Conservation (phyloP, 2,797 vertebrate species). For the Poeciliopsis paucimaculata region DNA sequence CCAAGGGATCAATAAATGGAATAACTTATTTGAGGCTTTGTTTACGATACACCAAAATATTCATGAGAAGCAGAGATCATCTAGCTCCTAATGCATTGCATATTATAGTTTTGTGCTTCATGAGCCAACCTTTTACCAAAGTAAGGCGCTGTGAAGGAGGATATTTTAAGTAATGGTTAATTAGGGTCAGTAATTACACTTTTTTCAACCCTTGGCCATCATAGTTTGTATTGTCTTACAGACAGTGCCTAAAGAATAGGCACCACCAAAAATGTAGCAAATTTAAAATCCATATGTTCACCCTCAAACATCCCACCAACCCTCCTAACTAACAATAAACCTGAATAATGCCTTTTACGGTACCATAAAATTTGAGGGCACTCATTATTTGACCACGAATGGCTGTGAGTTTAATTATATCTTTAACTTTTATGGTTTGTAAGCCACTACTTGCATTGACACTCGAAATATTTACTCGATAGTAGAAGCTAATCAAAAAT, state of each 20-base stretch:
- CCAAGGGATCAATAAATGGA: slow-evolving; percentile 1
- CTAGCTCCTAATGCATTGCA: neutral
- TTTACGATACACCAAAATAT: slow-evolving; percentile 3
- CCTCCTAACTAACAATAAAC: neutral
- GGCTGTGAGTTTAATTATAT: neutral
- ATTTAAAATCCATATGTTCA: neutral
- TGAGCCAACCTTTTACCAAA: neutral
- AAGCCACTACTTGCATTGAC: slow-evolving; percentile 17
- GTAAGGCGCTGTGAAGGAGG: neutral
- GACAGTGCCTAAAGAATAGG: neutral
- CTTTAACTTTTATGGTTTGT: slow-evolving; percentile 21
- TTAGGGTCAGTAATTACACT: neutral
- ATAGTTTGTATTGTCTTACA: neutral
- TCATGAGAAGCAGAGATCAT: neutral
- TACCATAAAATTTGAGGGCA: neutral
- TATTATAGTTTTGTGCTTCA: neutral
- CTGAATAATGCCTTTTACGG: neutral
- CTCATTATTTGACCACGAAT: neutral
- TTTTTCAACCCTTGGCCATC: neutral
- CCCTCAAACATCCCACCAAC: neutral
- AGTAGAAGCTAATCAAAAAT: slow-evolving; percentile 31
- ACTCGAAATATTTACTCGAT: slow-evolving; percentile 22
- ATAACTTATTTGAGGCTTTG: neutral
- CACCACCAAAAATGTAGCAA: neutral
- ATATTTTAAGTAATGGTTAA: neutral